Evolutionary conservation across 2,113 vertebrate genomes (phyloP).

Genomic region (Sterrhoptilus dennistouni): DNA sequence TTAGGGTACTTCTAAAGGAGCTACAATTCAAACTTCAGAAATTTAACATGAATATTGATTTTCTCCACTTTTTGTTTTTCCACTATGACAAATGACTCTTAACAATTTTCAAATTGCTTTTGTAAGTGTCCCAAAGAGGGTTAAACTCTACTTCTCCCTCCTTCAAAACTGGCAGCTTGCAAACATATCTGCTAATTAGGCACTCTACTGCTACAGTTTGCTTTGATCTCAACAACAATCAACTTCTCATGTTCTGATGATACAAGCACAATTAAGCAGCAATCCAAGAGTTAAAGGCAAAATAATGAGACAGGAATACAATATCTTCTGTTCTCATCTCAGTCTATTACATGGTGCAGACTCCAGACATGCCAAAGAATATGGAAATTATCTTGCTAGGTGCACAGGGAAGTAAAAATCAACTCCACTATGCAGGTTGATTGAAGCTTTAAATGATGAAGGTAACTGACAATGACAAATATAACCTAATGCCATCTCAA

Average conservation of each 20-base stretch:
- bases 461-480: constrained; percentile 56
- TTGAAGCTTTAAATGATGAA: constrained; percentile 55
- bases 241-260: not conserved
- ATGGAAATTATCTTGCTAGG: constrained; percentile 56
- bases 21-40: not conserved
- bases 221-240: constrained; percentile 54
- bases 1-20: not conserved
- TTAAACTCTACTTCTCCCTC: not conserved
- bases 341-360: constrained; percentile 2
- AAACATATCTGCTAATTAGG: constrained; percentile 13
- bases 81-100: not conserved
- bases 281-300: constrained; percentile 35
- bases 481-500: not conserved
- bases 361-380: constrained; percentile 25
- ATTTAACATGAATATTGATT: not conserved
- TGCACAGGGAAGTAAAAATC: constrained; percentile 51
- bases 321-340: not conserved
- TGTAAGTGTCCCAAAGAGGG: not conserved
- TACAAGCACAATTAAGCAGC: not conserved
- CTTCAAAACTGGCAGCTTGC: constrained; percentile 9
- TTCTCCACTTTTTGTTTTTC: not conserved
- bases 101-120: not conserved
- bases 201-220: not conserved
- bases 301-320: constrained; percentile 22
- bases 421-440: constrained; percentile 11